A percentile compares a stretch with the other conserved stretches of the same genome.
Evolutionary conservation across 1,140 invertebrate species (phyloP).

Genomic region (Schlechtendalia chinensis): DNA sequence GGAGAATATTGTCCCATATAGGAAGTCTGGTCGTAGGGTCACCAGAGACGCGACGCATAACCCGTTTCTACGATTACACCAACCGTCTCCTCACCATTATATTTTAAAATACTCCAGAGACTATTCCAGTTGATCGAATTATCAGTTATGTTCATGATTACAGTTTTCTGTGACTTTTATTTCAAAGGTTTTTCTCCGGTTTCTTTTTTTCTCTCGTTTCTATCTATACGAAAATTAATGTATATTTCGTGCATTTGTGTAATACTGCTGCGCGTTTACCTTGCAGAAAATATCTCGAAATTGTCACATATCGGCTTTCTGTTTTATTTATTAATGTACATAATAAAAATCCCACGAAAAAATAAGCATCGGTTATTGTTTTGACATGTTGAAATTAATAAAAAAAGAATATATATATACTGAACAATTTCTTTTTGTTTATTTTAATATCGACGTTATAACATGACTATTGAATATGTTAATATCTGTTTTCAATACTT

Average conservation of each 20-base stretch:
- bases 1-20: background rate
- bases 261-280: background rate
- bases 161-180: conserved; percentile 9
- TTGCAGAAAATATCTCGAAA: background rate
- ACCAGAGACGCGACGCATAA: background rate
- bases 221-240: background rate
- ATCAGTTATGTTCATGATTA: background rate
- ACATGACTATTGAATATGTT: too few species aligned
- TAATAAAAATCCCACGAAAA: too few species aligned
- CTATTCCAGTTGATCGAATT: conserved; percentile 21
- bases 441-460: too few species aligned
- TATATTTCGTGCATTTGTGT: background rate
- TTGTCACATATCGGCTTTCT: background rate
- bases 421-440: too few species aligned
- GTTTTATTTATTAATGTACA: too few species aligned
- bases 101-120: conserved; percentile 13
- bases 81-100: background rate
- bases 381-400: too few species aligned
- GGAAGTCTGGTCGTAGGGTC: background rate
- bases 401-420: too few species aligned
- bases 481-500: too few species aligned
- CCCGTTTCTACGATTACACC: background rate
- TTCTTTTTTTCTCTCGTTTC: background rate
- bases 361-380: too few species aligned
- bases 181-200: background rate